Percentiles rank a stretch among this genome's conserved stretches.
phyloP scores from a whole-genome alignment of 1,140 invertebrate genomes.

The Sitodiplosis mosellana region DNA sequence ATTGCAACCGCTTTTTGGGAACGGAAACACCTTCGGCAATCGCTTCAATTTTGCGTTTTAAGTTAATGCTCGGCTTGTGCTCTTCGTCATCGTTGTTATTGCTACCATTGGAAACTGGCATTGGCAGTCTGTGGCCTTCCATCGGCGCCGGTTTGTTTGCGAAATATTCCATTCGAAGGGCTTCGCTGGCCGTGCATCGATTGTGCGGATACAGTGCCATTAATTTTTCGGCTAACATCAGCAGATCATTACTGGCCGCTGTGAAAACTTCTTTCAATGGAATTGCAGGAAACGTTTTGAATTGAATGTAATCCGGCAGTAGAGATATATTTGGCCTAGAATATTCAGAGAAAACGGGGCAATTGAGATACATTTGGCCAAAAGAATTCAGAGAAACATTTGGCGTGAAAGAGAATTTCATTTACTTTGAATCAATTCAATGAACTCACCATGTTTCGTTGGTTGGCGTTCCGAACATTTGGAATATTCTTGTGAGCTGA shows the following conservation, averaged over 20 bases:
- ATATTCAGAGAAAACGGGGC: too few relatives aligned
- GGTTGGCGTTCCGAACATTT: conserved; percentile 75
- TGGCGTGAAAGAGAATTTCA: too few relatives aligned
- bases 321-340: conserved; percentile 48
- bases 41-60: not conserved
- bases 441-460: conserved; percentile 62
- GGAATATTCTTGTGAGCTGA: conserved; percentile 89
- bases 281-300: conserved; percentile 69
- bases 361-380: conserved; percentile 57
- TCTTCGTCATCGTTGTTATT: not conserved
- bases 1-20: conserved; percentile 1
- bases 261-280: conserved; percentile 86
- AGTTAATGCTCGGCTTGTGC: not conserved
- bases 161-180: conserved; percentile 68
- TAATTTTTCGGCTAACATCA: conserved; percentile 63
- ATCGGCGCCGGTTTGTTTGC: conserved; percentile 80
- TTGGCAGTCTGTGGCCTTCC: conserved; percentile 55
- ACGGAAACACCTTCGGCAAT: not conserved
- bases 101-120: conserved; percentile 30
- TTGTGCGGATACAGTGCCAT: conserved; percentile 71
- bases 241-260: conserved; percentile 83
- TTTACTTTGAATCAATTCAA: too few relatives aligned
- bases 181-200: conserved; percentile 63
- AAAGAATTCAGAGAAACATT: too few relatives aligned
- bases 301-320: conserved; percentile 84